These are phyloP conservation scores for Ptychobarbus kaznakovi DNA, from an alignment of 2,797 vertebrate genomes.

Conservation along the genomic window DNA sequence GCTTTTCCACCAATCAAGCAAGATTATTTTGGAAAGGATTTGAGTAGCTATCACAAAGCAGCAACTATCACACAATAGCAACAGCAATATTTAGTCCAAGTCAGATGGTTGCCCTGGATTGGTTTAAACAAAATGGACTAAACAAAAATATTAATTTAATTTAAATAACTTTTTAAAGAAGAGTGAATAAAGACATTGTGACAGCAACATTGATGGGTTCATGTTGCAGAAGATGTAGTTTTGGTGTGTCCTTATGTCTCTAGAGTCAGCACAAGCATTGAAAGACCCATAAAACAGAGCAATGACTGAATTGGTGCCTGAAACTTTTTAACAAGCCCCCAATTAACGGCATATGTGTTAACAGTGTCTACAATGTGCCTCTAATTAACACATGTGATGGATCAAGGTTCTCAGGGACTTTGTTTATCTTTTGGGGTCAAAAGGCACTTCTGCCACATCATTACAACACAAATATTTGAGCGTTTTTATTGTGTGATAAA, in stretches of 20 bases:
- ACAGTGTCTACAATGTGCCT: slow-evolving; percentile 58
- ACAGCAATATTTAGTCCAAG: slow-evolving; percentile 40
- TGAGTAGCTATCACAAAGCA: slow-evolving; percentile 19
- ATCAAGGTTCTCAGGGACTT: slow-evolving; percentile 66
- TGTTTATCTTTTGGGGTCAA: slow-evolving; percentile 57
- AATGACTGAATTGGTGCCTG: slow-evolving; percentile 36
- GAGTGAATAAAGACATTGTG: neutral
- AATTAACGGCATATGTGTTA: slow-evolving; percentile 65
- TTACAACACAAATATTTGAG: slow-evolving; percentile 53
- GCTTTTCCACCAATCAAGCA: slow-evolving; percentile 49
- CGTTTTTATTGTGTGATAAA: slow-evolving; percentile 13
- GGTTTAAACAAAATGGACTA: slow-evolving; percentile 2
- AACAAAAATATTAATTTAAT: slow-evolving; percentile 18
- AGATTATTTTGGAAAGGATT: slow-evolving; percentile 44
- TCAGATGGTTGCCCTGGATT: slow-evolving; percentile 26
- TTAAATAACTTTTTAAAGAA: neutral
- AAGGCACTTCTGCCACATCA: slow-evolving; percentile 69
- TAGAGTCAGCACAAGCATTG: neutral
- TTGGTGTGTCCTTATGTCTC: neutral
- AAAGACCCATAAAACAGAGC: slow-evolving; percentile 15
- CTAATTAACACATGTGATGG: slow-evolving; percentile 74
- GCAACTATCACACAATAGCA: slow-evolving; percentile 35
- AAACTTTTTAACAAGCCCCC: slow-evolving; percentile 50
- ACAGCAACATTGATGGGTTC: neutral
- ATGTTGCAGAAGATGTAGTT: neutral